A percentile compares a stretch with the other conserved stretches of the same genome.
These are phyloP conservation scores for Rhinogobio ventralis DNA, from an alignment of 2,797 vertebrate genomes.

Conservation along the genomic window DNA sequence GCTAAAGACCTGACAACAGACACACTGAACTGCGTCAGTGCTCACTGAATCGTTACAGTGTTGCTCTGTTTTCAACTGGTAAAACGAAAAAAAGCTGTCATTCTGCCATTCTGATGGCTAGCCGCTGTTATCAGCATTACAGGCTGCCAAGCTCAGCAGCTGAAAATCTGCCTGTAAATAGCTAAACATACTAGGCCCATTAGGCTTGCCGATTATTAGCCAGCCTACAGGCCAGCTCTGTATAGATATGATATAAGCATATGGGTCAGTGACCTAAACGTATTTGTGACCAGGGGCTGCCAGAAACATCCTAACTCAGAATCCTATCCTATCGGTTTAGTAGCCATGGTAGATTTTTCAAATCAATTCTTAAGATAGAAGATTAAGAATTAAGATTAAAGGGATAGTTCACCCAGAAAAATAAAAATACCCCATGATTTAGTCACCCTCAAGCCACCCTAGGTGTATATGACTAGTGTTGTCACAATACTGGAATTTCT, in stretches of 20 bases:
- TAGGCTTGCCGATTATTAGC: background rate
- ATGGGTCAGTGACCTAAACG: background rate
- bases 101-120: conserved; percentile 2
- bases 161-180: conserved; percentile 24
- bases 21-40: conserved; percentile 36
- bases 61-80: conserved; percentile 30
- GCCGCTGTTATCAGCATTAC: conserved; percentile 14
- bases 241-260: background rate
- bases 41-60: conserved; percentile 20
- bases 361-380: background rate
- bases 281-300: background rate
- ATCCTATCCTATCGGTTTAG: background rate
- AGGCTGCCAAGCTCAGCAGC: conserved; percentile 11
- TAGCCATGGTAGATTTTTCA: background rate
- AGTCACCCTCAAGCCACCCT: no score
- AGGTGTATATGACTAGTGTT: no score
- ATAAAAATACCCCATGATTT: no score
- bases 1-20: conserved; percentile 52
- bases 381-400: no score
- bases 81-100: conserved; percentile 21
- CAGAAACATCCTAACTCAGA: background rate
- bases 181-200: background rate
- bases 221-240: background rate
- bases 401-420: no score
- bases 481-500: no score